Percentiles rank a stretch among this genome's conserved stretches.
phyloP scores from a whole-genome alignment of 1,140 invertebrate genomes.

The Sarcophaga peregrina region DNA sequence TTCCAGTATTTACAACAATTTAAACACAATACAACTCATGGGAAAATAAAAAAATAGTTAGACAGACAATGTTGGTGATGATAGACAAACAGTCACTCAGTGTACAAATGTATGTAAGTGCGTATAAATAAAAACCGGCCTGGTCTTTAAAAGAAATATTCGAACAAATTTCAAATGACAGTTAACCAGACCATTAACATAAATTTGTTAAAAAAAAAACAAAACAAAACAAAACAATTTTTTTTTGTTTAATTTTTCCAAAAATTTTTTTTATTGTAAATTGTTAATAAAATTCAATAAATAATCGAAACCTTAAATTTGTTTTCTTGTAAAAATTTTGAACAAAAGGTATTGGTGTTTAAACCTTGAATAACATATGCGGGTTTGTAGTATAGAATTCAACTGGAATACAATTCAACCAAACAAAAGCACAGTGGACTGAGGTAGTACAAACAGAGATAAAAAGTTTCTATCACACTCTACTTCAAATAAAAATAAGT shows the following conservation, averaged over 20 bases:
- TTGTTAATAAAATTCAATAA: background rate
- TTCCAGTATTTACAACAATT: background rate
- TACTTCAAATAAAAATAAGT: too few relatives aligned
- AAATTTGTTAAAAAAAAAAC: background rate
- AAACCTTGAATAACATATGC: conserved; percentile 4
- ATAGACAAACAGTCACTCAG: background rate
- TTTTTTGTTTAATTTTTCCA: conserved; percentile 3
- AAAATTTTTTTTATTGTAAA: background rate
- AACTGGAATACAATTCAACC: too few relatives aligned
- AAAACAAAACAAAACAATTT: background rate
- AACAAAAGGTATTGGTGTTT: background rate
- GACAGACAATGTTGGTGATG: background rate
- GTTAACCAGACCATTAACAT: conserved; percentile 1
- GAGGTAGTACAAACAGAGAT: too few relatives aligned
- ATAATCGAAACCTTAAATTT: background rate
- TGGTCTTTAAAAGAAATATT: background rate
- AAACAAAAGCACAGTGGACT: too few relatives aligned
- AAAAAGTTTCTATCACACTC: too few relatives aligned
- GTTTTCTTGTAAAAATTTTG: background rate
- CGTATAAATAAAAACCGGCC: background rate
- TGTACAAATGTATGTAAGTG: background rate
- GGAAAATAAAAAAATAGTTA: conserved; percentile 2
- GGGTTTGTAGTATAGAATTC: background rate
- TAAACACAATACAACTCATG: background rate
- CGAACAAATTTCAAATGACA: conserved; percentile 11